Base-by-base conservation (phyloP, 2,113 vertebrate species). In the Sarotherodon lohbergeri region DNA sequence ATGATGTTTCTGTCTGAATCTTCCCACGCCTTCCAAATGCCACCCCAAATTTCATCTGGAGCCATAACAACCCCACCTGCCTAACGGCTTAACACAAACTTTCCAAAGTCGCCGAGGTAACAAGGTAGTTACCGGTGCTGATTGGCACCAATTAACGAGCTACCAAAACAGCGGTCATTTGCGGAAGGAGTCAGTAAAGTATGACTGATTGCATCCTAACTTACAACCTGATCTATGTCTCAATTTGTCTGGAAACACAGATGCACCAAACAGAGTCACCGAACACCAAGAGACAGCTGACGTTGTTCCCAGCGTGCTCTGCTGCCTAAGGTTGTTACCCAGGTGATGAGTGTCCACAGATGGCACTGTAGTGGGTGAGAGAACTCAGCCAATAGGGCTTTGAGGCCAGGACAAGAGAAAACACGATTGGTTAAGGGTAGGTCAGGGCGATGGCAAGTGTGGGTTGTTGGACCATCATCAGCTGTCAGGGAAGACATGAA, bases 291-390 rank as follows among this genome's bases (percentile, higher is more conserved):
- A 91, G 92, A 84, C 88, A 86, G 84, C 66, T 90, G 85, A 92
- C 76, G 83, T 52, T 54, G 48, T 86, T 88, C 80, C 88, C 86
- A 88, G 82, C 86, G 71, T 93, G 92, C 90, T 90, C 88, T 78
- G 91, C 86, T 93, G 95, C 93, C 89, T 61, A 84, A 88, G 92
- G 94, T 94, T 80, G 88, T 94, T 93, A 89, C 90, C 81, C 92
- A 95, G 94, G 95, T 96, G 94, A 94, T 90, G 88, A 87, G 85
- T 39, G 73, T 83, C 90, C 94, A 89, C 95, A 95, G 90, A 96
- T 95, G 94, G 92, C 92, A 89, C 56, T 84, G 89, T 86, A 85
- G 91, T 91, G 92, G 92, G 90, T 94, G 93, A 95, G 84, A 90
- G 91, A 92, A 89, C 84, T 88, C 90, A 92, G 89, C 93, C 93